phyloP scores from a whole-genome alignment of 2,113 vertebrate genomes.

The Redunca redunca region DNA sequence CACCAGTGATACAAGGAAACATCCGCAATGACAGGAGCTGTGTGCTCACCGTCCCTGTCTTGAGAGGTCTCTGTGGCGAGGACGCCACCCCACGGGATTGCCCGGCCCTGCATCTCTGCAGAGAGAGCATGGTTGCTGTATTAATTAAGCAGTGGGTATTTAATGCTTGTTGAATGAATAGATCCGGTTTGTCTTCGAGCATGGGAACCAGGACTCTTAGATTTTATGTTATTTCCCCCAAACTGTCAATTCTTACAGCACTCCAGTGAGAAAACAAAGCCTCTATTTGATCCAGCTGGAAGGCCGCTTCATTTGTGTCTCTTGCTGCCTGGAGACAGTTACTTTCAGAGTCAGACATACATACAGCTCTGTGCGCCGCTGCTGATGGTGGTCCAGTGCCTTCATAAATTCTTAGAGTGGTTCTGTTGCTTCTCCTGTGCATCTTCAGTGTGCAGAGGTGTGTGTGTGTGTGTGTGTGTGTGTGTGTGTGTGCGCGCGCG shows the following conservation, averaged over 20 bases:
- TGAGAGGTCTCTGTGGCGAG: fast-evolving
- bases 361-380: neutral
- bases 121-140: neutral
- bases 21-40: neutral
- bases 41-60: neutral
- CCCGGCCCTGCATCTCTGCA: neutral
- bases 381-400: neutral
- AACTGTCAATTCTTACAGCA: conserved; percentile 27
- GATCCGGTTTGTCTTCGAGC: neutral
- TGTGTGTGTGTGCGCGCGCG: fast-evolving
- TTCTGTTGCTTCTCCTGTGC: neutral
- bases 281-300: neutral
- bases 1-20: neutral
- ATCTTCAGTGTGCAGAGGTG: neutral
- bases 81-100: neutral
- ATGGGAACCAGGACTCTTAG: neutral
- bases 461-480: neutral
- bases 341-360: neutral
- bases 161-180: neutral
- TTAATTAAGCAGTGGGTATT: conserved; percentile 27
- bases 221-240: conserved; percentile 25
- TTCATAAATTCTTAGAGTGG: neutral
- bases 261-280: neutral
- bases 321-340: neutral
- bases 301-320: neutral